Conservation (phyloP, 2,797 vertebrate genomes). For the Enteromius viviparus region DNA sequence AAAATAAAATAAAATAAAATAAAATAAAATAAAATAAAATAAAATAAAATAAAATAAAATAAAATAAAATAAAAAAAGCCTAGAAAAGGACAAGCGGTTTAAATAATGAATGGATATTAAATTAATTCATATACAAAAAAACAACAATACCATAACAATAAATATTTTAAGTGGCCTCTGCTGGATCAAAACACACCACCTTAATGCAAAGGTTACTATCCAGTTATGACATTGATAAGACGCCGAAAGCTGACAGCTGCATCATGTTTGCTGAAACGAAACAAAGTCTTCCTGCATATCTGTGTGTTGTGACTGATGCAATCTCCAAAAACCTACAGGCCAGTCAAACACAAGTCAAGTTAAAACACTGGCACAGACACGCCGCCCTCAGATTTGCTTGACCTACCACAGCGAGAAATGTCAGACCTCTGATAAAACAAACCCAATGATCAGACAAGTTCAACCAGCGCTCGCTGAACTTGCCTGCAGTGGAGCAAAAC, state of each 20-base stretch:
- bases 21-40: neutral
- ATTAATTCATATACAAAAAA: neutral
- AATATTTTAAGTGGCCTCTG: neutral
- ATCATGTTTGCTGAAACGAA: neutral
- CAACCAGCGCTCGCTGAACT: neutral
- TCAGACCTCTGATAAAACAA: slow-evolving; percentile 3
- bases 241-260: neutral
- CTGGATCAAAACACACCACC: neutral
- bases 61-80: no score
- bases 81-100: neutral
- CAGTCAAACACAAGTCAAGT: slow-evolving; percentile 30
- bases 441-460: slow-evolving; percentile 12
- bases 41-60: no score
- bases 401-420: neutral
- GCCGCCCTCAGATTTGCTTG: neutral
- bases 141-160: neutral
- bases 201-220: neutral
- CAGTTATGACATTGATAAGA: neutral
- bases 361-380: neutral
- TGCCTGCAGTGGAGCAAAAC: neutral
- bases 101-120: neutral
- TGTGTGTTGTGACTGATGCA: slow-evolving; percentile 19
- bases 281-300: neutral
- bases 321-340: slow-evolving; percentile 11
- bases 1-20: neutral